Evolutionary conservation across 64 coral and sea anemone genomes (phyloP).

Genomic region (Pocillopora verrucosa): DNA sequence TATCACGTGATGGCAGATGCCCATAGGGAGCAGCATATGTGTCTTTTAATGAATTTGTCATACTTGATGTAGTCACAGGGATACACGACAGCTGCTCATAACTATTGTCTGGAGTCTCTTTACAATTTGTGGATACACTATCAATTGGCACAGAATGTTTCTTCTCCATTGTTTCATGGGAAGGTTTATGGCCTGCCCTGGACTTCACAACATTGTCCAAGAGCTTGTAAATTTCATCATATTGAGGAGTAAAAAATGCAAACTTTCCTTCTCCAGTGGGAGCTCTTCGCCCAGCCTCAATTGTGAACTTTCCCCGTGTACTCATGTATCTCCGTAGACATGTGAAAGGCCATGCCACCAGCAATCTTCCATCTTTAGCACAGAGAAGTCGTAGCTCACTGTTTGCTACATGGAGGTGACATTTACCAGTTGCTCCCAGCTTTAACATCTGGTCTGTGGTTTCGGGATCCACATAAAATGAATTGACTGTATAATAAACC

Average conservation of each 20-base stretch:
- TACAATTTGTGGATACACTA: background rate
- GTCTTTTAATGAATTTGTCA: slow-evolving; percentile 34
- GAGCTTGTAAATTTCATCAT: slow-evolving; percentile 92
- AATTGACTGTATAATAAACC: slow-evolving; percentile 69
- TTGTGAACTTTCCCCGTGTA: slow-evolving; percentile 75
- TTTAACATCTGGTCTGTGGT: slow-evolving; percentile 43
- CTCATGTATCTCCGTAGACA: slow-evolving; percentile 95
- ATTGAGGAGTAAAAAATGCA: slow-evolving; percentile 75
- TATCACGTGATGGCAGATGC: slow-evolving; percentile 30
- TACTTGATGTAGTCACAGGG: slow-evolving; percentile 26
- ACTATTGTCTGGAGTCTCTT: background rate
- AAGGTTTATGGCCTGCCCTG: slow-evolving; percentile 55
- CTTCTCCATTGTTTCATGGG: background rate
- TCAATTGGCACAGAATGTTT: slow-evolving; percentile 18
- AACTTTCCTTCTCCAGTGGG: slow-evolving; percentile 92
- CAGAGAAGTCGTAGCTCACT: slow-evolving; percentile 82
- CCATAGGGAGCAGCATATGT: slow-evolving; percentile 86
- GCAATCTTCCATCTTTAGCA: slow-evolving; percentile 74
- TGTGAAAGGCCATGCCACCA: slow-evolving; percentile 92
- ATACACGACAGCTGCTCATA: slow-evolving; percentile 61
- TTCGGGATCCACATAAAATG: slow-evolving; percentile 88
- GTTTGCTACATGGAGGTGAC: slow-evolving; percentile 83
- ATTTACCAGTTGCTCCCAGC: slow-evolving; percentile 68
- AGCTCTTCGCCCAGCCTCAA: slow-evolving; percentile 93
- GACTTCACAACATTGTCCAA: slow-evolving; percentile 87